Base-by-base conservation (phyloP, 35 echinoderm and acorn worm species). In the Apostichopus californicus region DNA sequence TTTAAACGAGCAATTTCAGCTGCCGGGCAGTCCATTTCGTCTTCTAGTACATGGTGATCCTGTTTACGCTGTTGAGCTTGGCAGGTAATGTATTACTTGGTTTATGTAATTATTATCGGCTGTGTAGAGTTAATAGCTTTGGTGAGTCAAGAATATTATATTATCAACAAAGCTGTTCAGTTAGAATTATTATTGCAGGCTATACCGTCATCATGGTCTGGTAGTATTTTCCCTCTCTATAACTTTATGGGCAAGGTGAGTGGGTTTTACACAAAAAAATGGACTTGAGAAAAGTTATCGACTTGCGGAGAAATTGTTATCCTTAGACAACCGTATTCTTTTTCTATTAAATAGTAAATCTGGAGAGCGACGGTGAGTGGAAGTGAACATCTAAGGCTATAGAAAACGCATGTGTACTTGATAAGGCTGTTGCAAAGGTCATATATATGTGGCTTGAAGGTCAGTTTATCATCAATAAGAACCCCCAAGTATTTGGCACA, bases 21-120 rank as follows among this genome's bases (percentile, higher is more conserved):
- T 88, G 17, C 86, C 66, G 10, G 83, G 83, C 53, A 87, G 55
- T 60, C 83, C 83, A n/a, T 87, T 87, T 56, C 55, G 60, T 18
- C 9, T 88, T 9, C 21, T 73, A 14, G 61, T 88, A 25, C 6
- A 88, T 9, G 58, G 58, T 13, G 34, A 73, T 70, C 58, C n/a
- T 59, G 14, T 24, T 9, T 20, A 65, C 28, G 59, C 20, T 20
- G 66, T n/a, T 34, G 34, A 70, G 15, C 7, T 64, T 18, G 26
- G 21, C 9, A 63, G 56, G 34, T 28, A 28, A 28, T 28, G 26
- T 28, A 28, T 28, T 28, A 28, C 26, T 28, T 28, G 26, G 26
- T 28, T 28, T 28, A 28, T 28, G 26, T 28, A 28, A 28, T 28
- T 28, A 28, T 28, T 28, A 28, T 28, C 26, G 26, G 26, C 26